Base-by-base conservation (phyloP, 2,888 invertebrate species). In the Linyphia triangularis region DNA sequence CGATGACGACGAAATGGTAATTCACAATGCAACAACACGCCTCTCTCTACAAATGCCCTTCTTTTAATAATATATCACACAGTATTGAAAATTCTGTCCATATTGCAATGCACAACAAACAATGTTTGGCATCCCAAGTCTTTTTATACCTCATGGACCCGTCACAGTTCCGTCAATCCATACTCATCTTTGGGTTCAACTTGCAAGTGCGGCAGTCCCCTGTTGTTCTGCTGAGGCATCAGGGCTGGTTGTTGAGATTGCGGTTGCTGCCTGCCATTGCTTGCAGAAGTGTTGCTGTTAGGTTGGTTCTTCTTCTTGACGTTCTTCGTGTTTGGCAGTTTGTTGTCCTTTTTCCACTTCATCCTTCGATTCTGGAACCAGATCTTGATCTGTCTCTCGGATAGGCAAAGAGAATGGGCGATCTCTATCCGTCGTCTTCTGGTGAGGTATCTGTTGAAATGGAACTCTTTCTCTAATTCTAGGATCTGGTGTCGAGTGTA, bases 401-500 rank as follows among this genome's bases (percentile, higher is more conserved):
- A 97, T 92, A 99, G 95, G 93, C 97, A 97, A 93, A 99, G 95
- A 91, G 97, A 96, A 93, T 99, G 98, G 65, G 99, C 98, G 93
- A 99, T 98, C 94, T 99, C 99, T 93, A 99, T 98, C 93, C 99
- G 95, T 94, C 98, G 95, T 93, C 98, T 95, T 91, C 99, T 95
- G 89, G 98, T 98, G 93, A 99, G 95, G 94, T 99, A 99, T 92
- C 97, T 95, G 94, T 98, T 99, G 95, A 96, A 98, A 93, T 98
- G 98, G 93, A 99, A 99, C 94, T 98, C 98, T 93, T 98, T 98
- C 93, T 98, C 98, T 92, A 99, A 94, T 94, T 99, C 98, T 93
- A 99, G 94, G 92, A 98, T 98, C 95, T 99, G 99, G 94, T 98
- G 98, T 93, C 98, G 95, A 89, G 98, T 99, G 95, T 99, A 99